Base-by-base conservation (phyloP, 2,797 vertebrate species). In the Alcedo atthis region DNA sequence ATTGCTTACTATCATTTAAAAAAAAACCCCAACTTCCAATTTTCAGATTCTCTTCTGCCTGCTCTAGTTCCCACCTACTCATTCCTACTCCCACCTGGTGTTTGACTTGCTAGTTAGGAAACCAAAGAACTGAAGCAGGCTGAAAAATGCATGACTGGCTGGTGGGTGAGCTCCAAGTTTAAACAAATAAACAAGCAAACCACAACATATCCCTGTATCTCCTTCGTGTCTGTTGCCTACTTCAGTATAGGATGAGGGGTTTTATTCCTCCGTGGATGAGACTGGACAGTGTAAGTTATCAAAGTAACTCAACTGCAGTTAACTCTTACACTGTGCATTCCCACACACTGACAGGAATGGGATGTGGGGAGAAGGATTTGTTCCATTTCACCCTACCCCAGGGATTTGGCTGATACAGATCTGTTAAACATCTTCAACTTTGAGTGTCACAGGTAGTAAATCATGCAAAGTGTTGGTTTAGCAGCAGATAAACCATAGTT, bases 41-140 rank as follows among this genome's bases (percentile, higher is more conserved):
- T 49, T 83, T 64, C n/a, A 25, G 19, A 33, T 84, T 63, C 93
- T 75, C 59, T 89, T 74, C 61, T 81, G 63, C 12, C 46, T 76
- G 78, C 63, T 94, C 48, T 84, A 30, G 6, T 59, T 94, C 46
- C 86, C 69, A 86, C 87, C 87, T 91, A 66, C 87, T 76, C 70
- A 1, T 83, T 91, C 70, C 48, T 81, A 14, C 80, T 89, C 71
- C 91, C 43, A 83, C 80, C 59, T 79, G 61, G 66, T 59, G 53
- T 49, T 87, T 67, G 77, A 81, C 21, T 78, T 49, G 33, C 53
- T 87, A 30, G 21, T 59, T 78, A 73, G 67, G 25, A 91, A 93
- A 87, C 54, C 45, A 46, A 42, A 63, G 79, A 55, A 54, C 49
- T 64, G 46, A 61, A 90, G 16, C 16, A 70, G 84, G 43, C 79